phyloP scores from a whole-genome alignment of 2,113 vertebrate species.

The Actinemys pallida region DNA sequence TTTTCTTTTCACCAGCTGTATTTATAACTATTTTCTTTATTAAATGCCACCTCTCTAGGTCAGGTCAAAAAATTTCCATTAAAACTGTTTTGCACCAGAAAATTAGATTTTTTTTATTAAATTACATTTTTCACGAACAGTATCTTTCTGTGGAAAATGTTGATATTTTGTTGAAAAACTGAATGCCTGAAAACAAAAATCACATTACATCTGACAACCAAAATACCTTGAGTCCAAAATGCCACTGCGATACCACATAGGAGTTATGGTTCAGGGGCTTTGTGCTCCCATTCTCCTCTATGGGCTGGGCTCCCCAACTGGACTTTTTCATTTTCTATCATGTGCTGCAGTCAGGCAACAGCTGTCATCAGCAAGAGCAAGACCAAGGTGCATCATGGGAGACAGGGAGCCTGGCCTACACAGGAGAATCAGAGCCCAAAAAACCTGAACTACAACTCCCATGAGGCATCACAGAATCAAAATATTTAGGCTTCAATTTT shows the following conservation, averaged over 20 bases:
- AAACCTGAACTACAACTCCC: not conserved
- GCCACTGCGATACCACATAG: not conserved
- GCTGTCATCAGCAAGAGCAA: not conserved
- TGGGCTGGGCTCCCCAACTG: not conserved
- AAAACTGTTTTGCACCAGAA: not conserved
- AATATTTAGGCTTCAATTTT: not conserved
- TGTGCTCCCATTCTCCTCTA: not conserved
- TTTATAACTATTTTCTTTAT: not conserved
- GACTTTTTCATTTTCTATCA: not conserved
- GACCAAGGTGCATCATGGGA: not conserved
- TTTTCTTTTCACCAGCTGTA: not conserved
- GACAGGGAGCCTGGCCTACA: not conserved
- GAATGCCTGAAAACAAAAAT: not conserved
- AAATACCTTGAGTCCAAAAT: not conserved
- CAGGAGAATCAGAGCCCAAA: not conserved
- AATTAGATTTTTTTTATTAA: not conserved
- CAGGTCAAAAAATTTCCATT: not conserved
- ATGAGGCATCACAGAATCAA: not conserved
- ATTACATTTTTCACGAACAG: not conserved
- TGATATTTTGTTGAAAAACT: constrained; percentile 1
- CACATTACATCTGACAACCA: not conserved
- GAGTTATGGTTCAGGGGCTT: not conserved
- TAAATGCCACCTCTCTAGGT: not conserved
- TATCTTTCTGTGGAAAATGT: constrained; percentile 7
- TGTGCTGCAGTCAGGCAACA: not conserved